phyloP scores from a whole-genome alignment of 2,888 invertebrate species.

The Drosophila cognata region DNA sequence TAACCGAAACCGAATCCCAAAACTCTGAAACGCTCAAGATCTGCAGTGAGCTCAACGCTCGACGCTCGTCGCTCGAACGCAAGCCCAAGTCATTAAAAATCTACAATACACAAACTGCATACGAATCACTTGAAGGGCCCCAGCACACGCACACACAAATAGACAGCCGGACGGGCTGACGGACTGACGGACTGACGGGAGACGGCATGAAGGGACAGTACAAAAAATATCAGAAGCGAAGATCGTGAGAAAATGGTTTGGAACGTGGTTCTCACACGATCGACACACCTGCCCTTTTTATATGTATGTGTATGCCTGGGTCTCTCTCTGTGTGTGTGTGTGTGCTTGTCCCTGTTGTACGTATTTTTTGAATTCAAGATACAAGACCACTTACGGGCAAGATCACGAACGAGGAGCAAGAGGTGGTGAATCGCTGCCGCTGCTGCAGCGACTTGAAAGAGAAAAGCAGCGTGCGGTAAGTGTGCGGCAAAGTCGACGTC shows the following conservation, averaged over 20 bases:
- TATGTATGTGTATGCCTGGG: conserved; percentile 47
- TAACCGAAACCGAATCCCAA: conserved; percentile 70
- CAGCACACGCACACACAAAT: conserved; percentile 53
- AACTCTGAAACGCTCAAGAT: conserved; percentile 46
- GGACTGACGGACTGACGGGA: conserved; percentile 16
- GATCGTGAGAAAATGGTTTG: conserved; percentile 86
- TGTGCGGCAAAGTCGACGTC: conserved; percentile 59
- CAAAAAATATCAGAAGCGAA: conserved; percentile 83
- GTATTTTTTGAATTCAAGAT: conserved; percentile 80
- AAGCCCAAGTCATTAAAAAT: conserved; percentile 80
- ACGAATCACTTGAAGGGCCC: conserved; percentile 74
- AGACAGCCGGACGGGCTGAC: conserved; percentile 20
- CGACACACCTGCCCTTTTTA: conserved; percentile 85
- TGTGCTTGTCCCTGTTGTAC: conserved; percentile 57
- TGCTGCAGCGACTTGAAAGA: conserved; percentile 57
- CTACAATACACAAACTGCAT: conserved; percentile 78
- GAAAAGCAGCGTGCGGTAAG: conserved; percentile 81
- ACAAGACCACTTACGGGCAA: conserved; percentile 84
- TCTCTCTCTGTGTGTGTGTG: conserved; percentile 15
- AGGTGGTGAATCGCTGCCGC: conserved; percentile 35
- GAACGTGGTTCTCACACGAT: conserved; percentile 86
- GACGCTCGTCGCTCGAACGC: conserved; percentile 59
- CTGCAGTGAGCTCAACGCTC: conserved; percentile 35
- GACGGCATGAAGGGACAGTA: conserved; percentile 30
- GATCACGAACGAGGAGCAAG: conserved; percentile 81